Evolutionary conservation across 2,797 vertebrate genomes (phyloP).

Genomic region (Spatula versicolor): DNA sequence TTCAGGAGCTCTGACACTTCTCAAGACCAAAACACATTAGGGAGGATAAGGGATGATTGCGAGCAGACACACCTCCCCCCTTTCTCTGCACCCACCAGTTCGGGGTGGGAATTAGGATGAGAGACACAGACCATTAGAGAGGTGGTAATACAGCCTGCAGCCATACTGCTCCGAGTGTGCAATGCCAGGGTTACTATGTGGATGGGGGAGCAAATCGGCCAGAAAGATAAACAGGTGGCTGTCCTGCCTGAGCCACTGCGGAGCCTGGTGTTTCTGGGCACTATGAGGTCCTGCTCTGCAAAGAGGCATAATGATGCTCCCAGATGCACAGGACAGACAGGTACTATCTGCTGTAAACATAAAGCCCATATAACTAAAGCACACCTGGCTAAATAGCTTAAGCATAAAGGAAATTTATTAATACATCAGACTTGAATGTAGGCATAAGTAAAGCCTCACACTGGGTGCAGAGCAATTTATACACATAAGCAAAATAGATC

Average conservation of each 20-base stretch:
- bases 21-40: not conserved
- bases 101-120: not conserved
- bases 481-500: constrained; percentile 69
- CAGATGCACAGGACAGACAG: not conserved
- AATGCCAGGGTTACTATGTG: rapidly evolving
- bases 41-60: not conserved
- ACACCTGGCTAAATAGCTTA: not conserved
- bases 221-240: not conserved
- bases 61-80: not conserved
- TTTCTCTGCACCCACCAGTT: not conserved
- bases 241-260: not conserved
- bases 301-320: not conserved
- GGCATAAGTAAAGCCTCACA: not conserved
- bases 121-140: not conserved
- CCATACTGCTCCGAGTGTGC: not conserved
- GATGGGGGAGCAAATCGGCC: not conserved
- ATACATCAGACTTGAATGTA: not conserved
- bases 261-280: not conserved
- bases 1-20: not conserved
- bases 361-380: too few relatives aligned
- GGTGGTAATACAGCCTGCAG: not conserved
- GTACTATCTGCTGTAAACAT: not conserved
- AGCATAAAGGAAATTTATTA: not conserved
- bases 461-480: constrained; percentile 42
- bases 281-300: not conserved